Conservation (phyloP, 1,140 invertebrate species). For the Campodea augens region DNA sequence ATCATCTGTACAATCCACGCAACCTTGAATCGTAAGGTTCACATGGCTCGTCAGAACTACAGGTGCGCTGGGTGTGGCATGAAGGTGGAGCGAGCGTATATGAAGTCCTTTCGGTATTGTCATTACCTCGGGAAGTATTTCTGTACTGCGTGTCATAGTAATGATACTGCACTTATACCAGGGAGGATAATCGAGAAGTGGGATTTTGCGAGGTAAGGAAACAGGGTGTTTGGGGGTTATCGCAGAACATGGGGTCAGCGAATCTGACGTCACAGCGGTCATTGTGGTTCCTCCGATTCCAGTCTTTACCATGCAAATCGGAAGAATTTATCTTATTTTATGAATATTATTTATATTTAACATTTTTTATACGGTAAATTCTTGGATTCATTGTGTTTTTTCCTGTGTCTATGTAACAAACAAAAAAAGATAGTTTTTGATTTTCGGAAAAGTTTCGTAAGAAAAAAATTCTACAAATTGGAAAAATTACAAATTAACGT, state of each 20-base stretch:
- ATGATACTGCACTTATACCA: slow-evolving; percentile 53
- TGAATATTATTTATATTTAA: too few relatives aligned
- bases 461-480: too few relatives aligned
- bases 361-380: slow-evolving; percentile 1
- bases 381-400: slow-evolving; percentile 1
- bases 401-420: neutral
- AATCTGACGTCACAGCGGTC: too few relatives aligned
- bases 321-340: too few relatives aligned
- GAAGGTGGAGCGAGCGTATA: slow-evolving; percentile 47
- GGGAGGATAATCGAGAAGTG: slow-evolving; percentile 52
- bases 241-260: neutral
- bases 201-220: slow-evolving; percentile 41
- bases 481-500: too few relatives aligned
- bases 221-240: neutral
- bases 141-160: slow-evolving; percentile 71
- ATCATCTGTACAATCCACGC: slow-evolving; percentile 66
- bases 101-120: slow-evolving; percentile 56
- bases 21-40: slow-evolving; percentile 34
- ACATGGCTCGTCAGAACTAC: slow-evolving; percentile 58
- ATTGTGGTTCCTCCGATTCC: too few relatives aligned
- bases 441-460: too few relatives aligned
- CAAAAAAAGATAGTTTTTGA: slow-evolving; percentile 4
- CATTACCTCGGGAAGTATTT: slow-evolving; percentile 73
- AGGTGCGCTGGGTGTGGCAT: slow-evolving; percentile 73
- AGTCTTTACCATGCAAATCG: too few relatives aligned